phyloP scores from a whole-genome alignment of 2,888 invertebrate genomes.

The Cryptus viduatorius region DNA sequence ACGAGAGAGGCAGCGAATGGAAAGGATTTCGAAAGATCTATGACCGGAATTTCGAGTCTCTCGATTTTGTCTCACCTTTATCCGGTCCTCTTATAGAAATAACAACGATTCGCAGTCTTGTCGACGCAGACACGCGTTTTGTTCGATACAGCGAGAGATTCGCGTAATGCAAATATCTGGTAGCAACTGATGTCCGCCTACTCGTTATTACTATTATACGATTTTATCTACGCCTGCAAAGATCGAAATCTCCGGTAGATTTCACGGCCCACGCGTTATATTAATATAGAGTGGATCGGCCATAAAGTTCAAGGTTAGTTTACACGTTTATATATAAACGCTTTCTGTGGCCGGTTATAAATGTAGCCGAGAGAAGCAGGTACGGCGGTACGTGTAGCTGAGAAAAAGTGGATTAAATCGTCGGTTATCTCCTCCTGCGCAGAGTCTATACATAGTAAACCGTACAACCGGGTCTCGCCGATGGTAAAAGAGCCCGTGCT shows the following conservation, averaged over 20 bases:
- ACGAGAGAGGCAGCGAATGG: constrained; percentile 62
- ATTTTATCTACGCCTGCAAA: not conserved
- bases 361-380: constrained; percentile 50
- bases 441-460: constrained; percentile 27
- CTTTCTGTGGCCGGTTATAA: constrained; percentile 52
- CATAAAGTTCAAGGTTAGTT: constrained; percentile 59
- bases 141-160: constrained; percentile 1
- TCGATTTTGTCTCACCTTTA: constrained; percentile 46
- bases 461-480: constrained; percentile 8
- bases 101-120: constrained; percentile 42
- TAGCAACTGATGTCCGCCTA: not conserved
- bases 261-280: not conserved
- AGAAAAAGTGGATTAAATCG: constrained; percentile 70
- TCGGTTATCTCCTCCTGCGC: constrained; percentile 50
- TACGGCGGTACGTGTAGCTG: constrained; percentile 45
- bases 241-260: not conserved
- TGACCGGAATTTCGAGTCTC: constrained; percentile 66
- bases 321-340: constrained; percentile 46
- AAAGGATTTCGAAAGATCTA: constrained; percentile 68
- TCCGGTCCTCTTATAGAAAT: constrained; percentile 51
- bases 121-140: constrained; percentile 26
- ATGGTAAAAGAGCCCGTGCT: constrained; percentile 34
- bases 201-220: not conserved
- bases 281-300: constrained; percentile 47
- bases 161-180: not conserved